Percentiles rank a stretch among this genome's conserved stretches.
These are phyloP conservation scores for Globodera rostochiensis DNA, from an alignment of 1,140 invertebrate genomes.

Conservation along the genomic window DNA sequence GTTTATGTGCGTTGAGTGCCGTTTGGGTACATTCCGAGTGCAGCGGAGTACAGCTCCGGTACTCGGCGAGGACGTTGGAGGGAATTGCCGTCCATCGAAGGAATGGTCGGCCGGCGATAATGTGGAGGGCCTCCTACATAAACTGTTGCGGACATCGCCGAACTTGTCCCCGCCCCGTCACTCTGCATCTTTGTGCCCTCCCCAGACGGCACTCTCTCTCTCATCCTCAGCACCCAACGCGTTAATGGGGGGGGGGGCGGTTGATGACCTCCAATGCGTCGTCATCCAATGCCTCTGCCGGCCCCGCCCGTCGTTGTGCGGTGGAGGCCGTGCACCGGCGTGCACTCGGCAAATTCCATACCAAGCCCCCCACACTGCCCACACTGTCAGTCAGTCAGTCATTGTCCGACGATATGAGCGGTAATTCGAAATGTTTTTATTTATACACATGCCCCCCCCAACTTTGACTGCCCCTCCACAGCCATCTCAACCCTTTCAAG, in stretches of 20 bases:
- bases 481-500: background rate
- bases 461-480: background rate
- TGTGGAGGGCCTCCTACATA: background rate
- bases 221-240: background rate
- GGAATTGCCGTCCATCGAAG: too few species aligned
- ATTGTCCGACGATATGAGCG: background rate
- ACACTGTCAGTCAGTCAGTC: background rate
- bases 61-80: background rate
- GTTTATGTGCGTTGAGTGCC: background rate
- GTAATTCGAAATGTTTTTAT: too few species aligned
- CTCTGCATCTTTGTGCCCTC: background rate
- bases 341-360: background rate
- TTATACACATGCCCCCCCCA: too few species aligned
- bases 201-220: background rate
- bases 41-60: background rate
- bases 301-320: background rate
- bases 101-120: too few species aligned
- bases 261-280: background rate
- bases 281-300: background rate
- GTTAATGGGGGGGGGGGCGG: background rate
- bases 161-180: background rate
- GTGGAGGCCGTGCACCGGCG: too few species aligned
- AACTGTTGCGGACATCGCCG: background rate
- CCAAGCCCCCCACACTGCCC: too few species aligned
- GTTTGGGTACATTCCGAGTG: conserved; percentile 4